Conservation (phyloP, 92 coral and sea anemone genomes). For the Zoanthus sociatus region DNA sequence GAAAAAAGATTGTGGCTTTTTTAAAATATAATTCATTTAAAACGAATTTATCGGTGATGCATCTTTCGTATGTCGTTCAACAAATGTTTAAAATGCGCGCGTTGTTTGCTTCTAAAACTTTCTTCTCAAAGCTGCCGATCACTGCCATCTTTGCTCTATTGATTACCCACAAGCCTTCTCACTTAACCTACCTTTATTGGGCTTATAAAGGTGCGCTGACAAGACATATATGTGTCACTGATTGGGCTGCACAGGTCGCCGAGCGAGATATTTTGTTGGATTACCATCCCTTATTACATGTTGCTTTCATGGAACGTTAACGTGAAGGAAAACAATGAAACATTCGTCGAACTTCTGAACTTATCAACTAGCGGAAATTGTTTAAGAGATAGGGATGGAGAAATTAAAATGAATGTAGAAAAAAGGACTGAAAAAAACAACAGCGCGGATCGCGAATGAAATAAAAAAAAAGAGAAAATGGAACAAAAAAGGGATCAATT, state of each 20-base stretch:
- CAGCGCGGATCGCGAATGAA: constrained; percentile 7
- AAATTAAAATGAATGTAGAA: neutral
- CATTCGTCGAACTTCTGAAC: neutral
- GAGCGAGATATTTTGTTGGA: constrained; percentile 7
- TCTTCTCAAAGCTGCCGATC: neutral
- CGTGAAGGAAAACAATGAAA: neutral
- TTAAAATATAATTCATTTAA: neutral
- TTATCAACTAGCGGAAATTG: neutral
- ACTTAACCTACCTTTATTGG: neutral
- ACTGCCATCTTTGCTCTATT: neutral
- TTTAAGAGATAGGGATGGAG: neutral
- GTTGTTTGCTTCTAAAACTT: neutral
- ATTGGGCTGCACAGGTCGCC: constrained; percentile 12
- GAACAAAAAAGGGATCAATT: neutral
- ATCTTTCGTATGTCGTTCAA: neutral
- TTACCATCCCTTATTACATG: constrained; percentile 11
- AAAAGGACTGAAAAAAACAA: neutral
- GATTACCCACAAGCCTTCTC: constrained; percentile 16
- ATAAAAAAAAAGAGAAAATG: constrained; percentile 10
- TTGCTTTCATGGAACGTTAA: constrained; percentile 2
- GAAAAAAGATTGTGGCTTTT: constrained; percentile 18
- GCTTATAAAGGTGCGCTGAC: constrained; percentile 1
- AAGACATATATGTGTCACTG: neutral
- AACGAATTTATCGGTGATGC: neutral
- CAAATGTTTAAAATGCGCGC: neutral